phyloP scores from a whole-genome alignment of 1,140 invertebrate genomes.

The Pseudachorutes palmiensis region DNA sequence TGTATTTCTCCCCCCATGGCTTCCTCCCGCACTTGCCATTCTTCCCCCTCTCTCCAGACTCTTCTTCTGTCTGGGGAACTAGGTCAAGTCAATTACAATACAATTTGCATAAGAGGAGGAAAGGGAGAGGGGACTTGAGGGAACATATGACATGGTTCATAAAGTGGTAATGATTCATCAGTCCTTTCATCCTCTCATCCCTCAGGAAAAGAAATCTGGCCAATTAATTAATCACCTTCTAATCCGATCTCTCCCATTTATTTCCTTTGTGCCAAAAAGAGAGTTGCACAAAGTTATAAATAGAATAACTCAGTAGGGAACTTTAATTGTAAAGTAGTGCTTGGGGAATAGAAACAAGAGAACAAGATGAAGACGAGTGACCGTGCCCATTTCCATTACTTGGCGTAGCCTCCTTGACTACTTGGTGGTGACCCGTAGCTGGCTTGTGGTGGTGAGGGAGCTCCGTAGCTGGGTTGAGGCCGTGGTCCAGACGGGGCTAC shows the following conservation, averaged over 20 bases:
- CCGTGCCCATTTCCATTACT: too few relatives aligned
- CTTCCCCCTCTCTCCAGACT: too few relatives aligned
- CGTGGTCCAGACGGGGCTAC: not conserved
- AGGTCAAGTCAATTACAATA: too few relatives aligned
- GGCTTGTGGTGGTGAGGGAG: not conserved
- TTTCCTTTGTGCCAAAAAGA: not conserved
- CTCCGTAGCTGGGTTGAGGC: not conserved
- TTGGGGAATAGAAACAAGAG: too few relatives aligned
- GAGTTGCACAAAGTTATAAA: not conserved
- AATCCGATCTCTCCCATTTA: not conserved
- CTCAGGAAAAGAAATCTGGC: not conserved
- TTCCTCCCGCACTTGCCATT: too few relatives aligned
- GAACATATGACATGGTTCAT: too few relatives aligned
- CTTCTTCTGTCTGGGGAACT: too few relatives aligned
- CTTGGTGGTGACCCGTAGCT: not conserved
- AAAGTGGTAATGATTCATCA: too few relatives aligned
- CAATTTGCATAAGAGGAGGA: not conserved
- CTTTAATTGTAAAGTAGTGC: too few relatives aligned
- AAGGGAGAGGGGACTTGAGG: too few relatives aligned
- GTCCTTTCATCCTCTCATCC: not conserved
- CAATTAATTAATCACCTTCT: not conserved
- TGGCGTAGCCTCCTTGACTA: not conserved
- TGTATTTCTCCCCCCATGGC: too few relatives aligned
- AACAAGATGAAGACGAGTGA: not conserved
- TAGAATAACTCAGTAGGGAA: not conserved